Base-by-base conservation (phyloP, 2,888 invertebrate genomes). In the Branchipolynoe longqiensis region DNA sequence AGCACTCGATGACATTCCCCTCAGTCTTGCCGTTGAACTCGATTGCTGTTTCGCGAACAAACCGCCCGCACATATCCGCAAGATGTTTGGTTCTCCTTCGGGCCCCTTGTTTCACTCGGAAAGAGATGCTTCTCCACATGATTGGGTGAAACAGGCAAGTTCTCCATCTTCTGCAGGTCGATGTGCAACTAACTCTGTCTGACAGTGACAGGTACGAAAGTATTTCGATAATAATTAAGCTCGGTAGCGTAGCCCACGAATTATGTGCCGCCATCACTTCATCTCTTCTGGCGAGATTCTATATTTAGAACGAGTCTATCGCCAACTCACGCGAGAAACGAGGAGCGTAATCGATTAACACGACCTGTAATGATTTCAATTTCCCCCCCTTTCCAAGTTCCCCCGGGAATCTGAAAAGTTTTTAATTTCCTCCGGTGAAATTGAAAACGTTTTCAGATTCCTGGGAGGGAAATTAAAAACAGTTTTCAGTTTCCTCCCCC, bases 111-210 rank as follows among this genome's bases (percentile, higher is more conserved):
- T 88, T 87, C 58, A 91, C 85, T 83, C 90, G 88, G 82, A 92
- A 90, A 31, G 87, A 83, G 38, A 92, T 86, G 62, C 87, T 90
- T 74, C 87, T 90, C 93, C 93, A 93, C 85, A 93, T 89, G 62
- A 90, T 90, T 74, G 93, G 92, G 87, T 93, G 93, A 89, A 93
- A 94, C 28, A 94, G 89, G 87, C 92, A 93, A 78, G 90, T 90
- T 88, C 95, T 94, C 95, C 95, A 95, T 92, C 94, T 93, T 92
- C 94, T 95, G 91, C 95, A 95, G 58, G 94, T 94, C 87, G 95
- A 94, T 73, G 95, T 94, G 87, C 95, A 95, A 88, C 92, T 93
- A 40, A 95, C 91, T 91, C 94, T 94, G 91, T 95, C 95, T 40
- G 83, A 69, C 78, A 87, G 40, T 22, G 85, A 82, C 41, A 87